Base-by-base conservation (phyloP, 2,888 invertebrate species). In the Choreutis nemorana region DNA sequence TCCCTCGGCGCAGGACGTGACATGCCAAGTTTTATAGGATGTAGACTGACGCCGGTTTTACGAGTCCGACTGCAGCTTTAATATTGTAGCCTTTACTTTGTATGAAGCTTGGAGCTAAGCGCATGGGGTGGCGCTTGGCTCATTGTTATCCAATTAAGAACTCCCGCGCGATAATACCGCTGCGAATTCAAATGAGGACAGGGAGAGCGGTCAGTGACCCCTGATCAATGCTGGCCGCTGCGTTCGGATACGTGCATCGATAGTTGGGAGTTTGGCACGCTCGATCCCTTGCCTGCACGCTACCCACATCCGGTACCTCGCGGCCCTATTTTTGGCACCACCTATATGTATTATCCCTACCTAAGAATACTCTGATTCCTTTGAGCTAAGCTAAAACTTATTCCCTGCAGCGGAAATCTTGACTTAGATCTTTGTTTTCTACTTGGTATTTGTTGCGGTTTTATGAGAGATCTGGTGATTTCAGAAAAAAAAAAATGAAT, bases 141-240 rank as follows among this genome's bases (percentile, higher is more conserved):
- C 68, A 73, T 77, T 73, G 75, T 78, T 75, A 78, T 75, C 78
- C 75, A 75, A 77, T 77, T 77, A 77, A 63, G 64, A 52, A 59
- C 63, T 67, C 72, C 72, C 67, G 71, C 66, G 64, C 65, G 72
- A 67, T 72, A 73, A 75, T 72, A 62, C 65, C n/a, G 70, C 66
- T 64, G 77, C 73, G 72, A 75, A 77, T 77, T 75, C 68, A 73
- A 77, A 78, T 77, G 71, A 73, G 72, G 67, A 57, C 62, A 49
- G 67, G 73, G 75, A 68, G 72, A 70, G 64, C 65, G 73, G 75
- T 68, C 75, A 63, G 45, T 60, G 77, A 78, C 71, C 77, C 63
- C 65, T 66, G 67, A 70, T 71, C 68, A 66, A 67, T 64, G 67
- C 60, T 64, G 68, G 65, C 68, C n/a, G n/a, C 71, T 65, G 57